A percentile compares a stretch with the other conserved stretches of the same genome.
These are phyloP conservation scores for Leuctra nigra DNA, from an alignment of 2,888 invertebrate genomes.

Conservation along the genomic window DNA sequence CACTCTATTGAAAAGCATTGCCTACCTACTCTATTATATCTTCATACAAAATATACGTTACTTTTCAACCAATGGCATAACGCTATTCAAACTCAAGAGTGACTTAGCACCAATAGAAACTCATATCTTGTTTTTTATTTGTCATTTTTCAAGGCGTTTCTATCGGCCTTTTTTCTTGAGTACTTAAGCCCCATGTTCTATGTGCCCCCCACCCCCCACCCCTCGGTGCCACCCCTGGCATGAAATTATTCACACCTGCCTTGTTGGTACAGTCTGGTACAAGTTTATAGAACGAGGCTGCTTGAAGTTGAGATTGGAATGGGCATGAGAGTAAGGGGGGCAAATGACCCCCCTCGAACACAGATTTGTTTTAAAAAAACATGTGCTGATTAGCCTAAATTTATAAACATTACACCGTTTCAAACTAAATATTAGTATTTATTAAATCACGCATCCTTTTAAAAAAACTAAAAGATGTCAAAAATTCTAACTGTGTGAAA, in stretches of 20 bases:
- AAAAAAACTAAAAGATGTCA: too few species aligned
- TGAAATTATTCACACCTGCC: conserved; percentile 14
- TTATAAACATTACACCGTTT: too few species aligned
- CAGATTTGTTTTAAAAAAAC: too few species aligned
- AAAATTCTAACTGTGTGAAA: too few species aligned
- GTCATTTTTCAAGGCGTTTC: conserved; percentile 15
- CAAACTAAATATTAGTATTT: too few species aligned
- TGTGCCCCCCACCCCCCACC: conserved; percentile 7
- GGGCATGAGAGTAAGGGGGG: too few species aligned
- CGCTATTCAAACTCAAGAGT: background rate
- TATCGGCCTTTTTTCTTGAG: background rate
- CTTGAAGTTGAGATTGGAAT: too few species aligned
- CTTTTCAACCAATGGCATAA: background rate
- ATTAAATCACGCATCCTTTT: too few species aligned
- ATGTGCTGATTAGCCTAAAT: too few species aligned
- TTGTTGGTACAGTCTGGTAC: background rate
- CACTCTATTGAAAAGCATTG: background rate
- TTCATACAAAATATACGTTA: background rate
- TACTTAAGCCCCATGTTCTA: too few species aligned
- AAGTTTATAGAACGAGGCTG: too few species aligned
- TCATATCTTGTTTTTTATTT: conserved; percentile 1
- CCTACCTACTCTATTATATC: background rate
- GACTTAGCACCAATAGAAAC: conserved; percentile 2
- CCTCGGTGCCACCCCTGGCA: background rate
- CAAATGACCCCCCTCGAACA: too few species aligned